Evolutionary conservation across 2,888 invertebrate genomes (phyloP), one percentile per base, ranked within the genome.

Genomic region (Herminia tarsipennalis): DNA sequence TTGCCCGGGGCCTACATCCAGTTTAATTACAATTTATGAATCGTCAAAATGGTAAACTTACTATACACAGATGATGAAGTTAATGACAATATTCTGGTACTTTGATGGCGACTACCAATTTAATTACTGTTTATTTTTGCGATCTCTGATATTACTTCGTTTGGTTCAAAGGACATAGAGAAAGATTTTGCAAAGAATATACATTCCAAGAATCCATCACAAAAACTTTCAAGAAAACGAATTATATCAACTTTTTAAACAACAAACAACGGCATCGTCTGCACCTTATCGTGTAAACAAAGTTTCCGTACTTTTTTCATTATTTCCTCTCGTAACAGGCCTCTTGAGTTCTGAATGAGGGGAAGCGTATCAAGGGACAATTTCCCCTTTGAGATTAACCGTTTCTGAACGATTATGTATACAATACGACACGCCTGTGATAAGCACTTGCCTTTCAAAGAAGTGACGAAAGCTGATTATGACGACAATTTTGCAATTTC

Each of bases 381-480:
- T 87, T 87, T 87, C 88, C 88, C 58, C 44, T 61, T 58, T 66
- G 70, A 74, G 83, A 87, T 83, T 79, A 81, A 68, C 58, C 52
- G 37, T 50, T 47, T 32, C 44, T 47, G 45, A 55, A 61, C 68
- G 65, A 68, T 70, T 73, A 72, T 65, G 56, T 62, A 52, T 54
- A 70, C 65, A 70, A 70, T 64, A 58, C 58, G 56, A 64, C 64
- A 64, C 65, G 63, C 62, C 52, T 54, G 44, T 36, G 45, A 60
- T 48, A 61, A 49, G 41, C 46, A 56, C 55, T 66, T 60, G 58
- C 53, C 56, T 48, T 56, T 67, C 60, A 66, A 70, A 65, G 65
- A 58, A 58, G 37, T 39, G 28, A 32, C 43, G 32, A 38, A 46
- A 54, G 24, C 18, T 52, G 43, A 46, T 67, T 56, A 63, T 28